A percentile compares a stretch with the other conserved stretches of the same genome.
phyloP scores from a whole-genome alignment of 30 jellyfish, hydroid and myxozoan species.

The Pseudorhiza aurosa region DNA sequence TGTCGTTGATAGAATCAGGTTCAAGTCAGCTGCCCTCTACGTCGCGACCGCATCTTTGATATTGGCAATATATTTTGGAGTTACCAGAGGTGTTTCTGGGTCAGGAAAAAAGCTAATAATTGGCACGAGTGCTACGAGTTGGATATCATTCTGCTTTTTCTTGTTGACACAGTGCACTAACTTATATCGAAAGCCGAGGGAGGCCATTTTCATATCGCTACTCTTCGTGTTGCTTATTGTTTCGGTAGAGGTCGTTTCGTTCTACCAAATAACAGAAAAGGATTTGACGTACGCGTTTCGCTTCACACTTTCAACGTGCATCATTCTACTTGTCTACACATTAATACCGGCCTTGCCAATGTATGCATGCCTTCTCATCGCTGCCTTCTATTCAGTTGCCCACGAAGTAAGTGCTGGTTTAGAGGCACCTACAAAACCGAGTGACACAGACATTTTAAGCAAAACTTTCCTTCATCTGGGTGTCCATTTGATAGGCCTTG shows the following conservation, averaged over 20 bases:
- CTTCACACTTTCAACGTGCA: conserved; percentile 89
- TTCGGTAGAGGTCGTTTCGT: conserved; percentile 79
- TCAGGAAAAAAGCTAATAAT: conserved; percentile 65
- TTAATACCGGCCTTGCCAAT: conserved; percentile 97
- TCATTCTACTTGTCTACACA: conserved; percentile 85
- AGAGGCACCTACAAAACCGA: not conserved
- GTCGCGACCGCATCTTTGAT: conserved; percentile 83
- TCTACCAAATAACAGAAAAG: conserved; percentile 57
- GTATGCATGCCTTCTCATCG: conserved; percentile 86
- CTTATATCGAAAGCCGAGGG: conserved; percentile 86
- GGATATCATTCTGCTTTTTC: conserved; percentile 69
- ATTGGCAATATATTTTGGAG: conserved; percentile 82
- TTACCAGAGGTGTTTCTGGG: conserved; percentile 54
- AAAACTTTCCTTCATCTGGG: conserved; percentile 79
- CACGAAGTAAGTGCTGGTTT: conserved; percentile 88
- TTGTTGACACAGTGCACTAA: conserved; percentile 79
- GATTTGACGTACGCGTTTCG: conserved; percentile 91
- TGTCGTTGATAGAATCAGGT: conserved; percentile 89
- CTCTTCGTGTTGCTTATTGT: conserved; percentile 68
- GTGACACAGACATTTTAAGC: conserved; percentile 40
- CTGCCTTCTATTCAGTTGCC: conserved; percentile 78
- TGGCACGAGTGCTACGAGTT: conserved; percentile 75
- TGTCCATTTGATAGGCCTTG: conserved; percentile 92
- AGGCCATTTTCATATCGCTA: conserved; percentile 85
- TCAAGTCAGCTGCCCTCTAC: conserved; percentile 89